phyloP scores from a whole-genome alignment of 2,113 vertebrate genomes.

The Pomatorhinus ruficollis region DNA sequence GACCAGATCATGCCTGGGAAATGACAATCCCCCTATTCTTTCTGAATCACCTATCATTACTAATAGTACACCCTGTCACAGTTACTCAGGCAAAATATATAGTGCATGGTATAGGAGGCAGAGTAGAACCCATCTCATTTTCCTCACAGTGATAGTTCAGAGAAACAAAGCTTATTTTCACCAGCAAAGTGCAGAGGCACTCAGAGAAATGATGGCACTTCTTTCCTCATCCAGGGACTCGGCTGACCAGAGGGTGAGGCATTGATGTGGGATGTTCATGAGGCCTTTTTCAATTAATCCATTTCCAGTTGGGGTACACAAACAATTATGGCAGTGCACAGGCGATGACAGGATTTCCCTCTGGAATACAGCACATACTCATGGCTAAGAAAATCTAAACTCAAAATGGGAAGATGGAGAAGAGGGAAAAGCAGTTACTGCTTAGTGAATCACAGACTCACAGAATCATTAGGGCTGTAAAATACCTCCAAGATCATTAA shows the following conservation, averaged over 20 bases:
- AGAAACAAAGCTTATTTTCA: conserved; percentile 5
- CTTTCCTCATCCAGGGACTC: not conserved
- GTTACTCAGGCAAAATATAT: conserved; percentile 28
- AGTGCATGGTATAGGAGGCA: not conserved
- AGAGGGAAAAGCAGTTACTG: not conserved
- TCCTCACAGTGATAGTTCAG: not conserved
- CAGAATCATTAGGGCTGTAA: not conserved
- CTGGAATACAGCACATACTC: not conserved
- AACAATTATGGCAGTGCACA: not conserved
- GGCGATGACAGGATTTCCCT: not conserved
- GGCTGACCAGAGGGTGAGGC: not conserved
- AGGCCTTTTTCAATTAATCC: not conserved
- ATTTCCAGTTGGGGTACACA: not conserved
- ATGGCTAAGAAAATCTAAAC: not conserved
- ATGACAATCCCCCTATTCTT: conserved; percentile 12
- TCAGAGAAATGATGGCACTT: not conserved
- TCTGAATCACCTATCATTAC: conserved; percentile 21
- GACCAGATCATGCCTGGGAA: not conserved
- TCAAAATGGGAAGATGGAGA: not conserved
- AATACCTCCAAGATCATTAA: not conserved
- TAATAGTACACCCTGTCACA: conserved; percentile 26
- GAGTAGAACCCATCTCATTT: not conserved
- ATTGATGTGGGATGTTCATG: not conserved
- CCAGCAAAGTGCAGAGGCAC: not conserved
- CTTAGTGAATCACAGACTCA: not conserved